A percentile compares a stretch with the other conserved stretches of the same genome.
These are phyloP conservation scores for Taphrorychus bicolor DNA, from an alignment of 2,888 invertebrate genomes.

Conservation along the genomic window DNA sequence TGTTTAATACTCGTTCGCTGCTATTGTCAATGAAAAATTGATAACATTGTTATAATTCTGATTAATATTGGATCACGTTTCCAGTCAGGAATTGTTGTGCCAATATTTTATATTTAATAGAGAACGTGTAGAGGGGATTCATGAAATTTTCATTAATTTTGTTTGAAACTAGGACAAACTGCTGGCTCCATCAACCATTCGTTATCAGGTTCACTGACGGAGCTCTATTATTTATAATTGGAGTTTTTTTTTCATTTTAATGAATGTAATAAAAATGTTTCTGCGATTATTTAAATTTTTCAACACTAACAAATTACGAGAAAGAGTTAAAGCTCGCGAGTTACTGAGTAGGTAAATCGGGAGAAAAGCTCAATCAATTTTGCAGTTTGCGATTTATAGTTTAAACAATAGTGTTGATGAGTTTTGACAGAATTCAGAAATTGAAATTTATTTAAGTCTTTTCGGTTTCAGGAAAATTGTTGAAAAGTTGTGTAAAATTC, in stretches of 20 bases:
- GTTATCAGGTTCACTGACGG: neutral
- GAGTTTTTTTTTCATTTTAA: neutral
- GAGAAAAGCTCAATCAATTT: too few species aligned
- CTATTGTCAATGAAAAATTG: neutral
- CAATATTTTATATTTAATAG: neutral
- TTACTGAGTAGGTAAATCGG: too few species aligned
- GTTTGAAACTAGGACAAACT: neutral
- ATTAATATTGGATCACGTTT: neutral
- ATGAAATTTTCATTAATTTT: conserved; percentile 3
- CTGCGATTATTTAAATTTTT: too few species aligned
- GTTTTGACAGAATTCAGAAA: too few species aligned
- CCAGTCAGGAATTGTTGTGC: neutral
- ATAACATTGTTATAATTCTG: neutral
- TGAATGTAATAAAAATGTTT: neutral
- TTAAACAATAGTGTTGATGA: too few species aligned
- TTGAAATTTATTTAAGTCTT: too few species aligned
- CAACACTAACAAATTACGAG: too few species aligned
- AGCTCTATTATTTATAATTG: neutral
- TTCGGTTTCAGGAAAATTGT: too few species aligned
- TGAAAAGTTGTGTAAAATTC: too few species aligned
- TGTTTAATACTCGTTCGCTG: too few species aligned
- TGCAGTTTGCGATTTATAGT: too few species aligned
- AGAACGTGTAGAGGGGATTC: neutral
- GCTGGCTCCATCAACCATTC: neutral
- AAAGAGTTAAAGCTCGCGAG: too few species aligned